Percentiles rank a stretch among this genome's conserved stretches.
These are phyloP conservation scores for Palaemon carinicauda DNA, from an alignment of 1,140 invertebrate genomes.

Conservation along the genomic window DNA sequence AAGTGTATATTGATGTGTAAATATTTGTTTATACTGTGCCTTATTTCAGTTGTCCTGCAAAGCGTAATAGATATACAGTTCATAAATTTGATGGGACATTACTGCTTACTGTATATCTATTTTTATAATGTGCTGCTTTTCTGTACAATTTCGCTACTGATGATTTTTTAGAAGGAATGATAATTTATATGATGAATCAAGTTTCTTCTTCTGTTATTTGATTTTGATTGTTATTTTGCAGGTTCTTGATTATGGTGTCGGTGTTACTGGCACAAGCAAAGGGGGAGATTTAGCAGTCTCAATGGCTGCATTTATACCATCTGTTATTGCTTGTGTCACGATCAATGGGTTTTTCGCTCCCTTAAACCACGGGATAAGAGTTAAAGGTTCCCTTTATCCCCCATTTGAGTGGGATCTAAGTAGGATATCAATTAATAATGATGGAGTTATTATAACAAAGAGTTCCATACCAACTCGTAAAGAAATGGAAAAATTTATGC, in stretches of 20 bases:
- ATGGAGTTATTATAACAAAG: background rate
- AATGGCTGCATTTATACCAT: conserved; percentile 27
- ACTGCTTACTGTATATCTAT: too few relatives aligned
- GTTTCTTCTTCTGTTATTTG: too few relatives aligned
- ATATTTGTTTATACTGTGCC: too few relatives aligned
- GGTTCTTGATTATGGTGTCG: background rate
- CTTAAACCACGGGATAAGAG: background rate
- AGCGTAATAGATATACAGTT: too few relatives aligned
- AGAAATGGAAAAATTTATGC: background rate
- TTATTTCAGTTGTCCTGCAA: too few relatives aligned
- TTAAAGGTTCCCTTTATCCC: background rate
- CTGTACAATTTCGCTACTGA: too few relatives aligned
- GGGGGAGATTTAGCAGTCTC: conserved; percentile 7
- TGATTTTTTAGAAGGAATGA: too few relatives aligned
- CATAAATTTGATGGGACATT: too few relatives aligned
- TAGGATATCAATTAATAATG: background rate
- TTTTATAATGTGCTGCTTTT: too few relatives aligned
- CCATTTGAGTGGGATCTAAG: too few relatives aligned
- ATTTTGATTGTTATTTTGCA: background rate
- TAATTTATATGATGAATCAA: too few relatives aligned
- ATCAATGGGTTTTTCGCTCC: background rate
- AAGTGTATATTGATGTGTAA: too few relatives aligned
- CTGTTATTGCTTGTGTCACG: conserved; percentile 1
- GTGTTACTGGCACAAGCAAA: conserved; percentile 24
- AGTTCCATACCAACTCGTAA: background rate